These are phyloP conservation scores for Drosophila histrio DNA, from an alignment of 2,888 invertebrate genomes.

Conservation along the genomic window DNA sequence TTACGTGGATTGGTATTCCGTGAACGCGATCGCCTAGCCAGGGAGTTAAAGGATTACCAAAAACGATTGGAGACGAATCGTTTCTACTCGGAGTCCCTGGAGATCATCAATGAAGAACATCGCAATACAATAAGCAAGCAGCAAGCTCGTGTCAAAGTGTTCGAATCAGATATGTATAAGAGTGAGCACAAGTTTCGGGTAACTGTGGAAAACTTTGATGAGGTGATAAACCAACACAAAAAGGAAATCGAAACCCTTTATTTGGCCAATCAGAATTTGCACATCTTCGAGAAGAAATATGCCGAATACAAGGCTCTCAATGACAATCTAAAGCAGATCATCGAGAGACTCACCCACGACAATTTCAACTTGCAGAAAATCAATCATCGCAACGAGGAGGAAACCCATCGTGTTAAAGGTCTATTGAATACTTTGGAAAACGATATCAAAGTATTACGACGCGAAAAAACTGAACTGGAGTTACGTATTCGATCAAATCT, in stretches of 20 bases:
- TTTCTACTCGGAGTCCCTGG: constrained; percentile 74
- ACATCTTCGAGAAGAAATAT: background rate
- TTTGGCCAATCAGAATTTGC: background rate
- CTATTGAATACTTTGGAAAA: background rate
- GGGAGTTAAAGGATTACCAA: constrained; percentile 77
- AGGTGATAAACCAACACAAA: constrained; percentile 22
- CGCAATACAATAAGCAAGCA: constrained; percentile 53
- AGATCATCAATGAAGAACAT: constrained; percentile 38
- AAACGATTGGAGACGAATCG: constrained; percentile 80
- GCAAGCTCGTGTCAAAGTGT: constrained; percentile 35
- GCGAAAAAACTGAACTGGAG: background rate
- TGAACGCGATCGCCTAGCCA: constrained; percentile 82
- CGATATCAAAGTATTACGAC: background rate
- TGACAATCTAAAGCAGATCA: background rate
- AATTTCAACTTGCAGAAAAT: constrained; percentile 17
- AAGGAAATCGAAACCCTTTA: background rate
- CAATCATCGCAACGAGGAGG: constrained; percentile 1
- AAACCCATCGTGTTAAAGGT: background rate
- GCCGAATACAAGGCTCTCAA: accelerated
- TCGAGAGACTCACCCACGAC: constrained; percentile 14
- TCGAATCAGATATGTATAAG: constrained; percentile 51
- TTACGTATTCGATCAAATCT: background rate
- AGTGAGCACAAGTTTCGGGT: constrained; percentile 36
- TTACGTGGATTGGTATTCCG: constrained; percentile 52
- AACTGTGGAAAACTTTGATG: constrained; percentile 12